These are phyloP conservation scores for Thaumetopoea pityocampa DNA, from an alignment of 1,140 invertebrate genomes.

Conservation along the genomic window DNA sequence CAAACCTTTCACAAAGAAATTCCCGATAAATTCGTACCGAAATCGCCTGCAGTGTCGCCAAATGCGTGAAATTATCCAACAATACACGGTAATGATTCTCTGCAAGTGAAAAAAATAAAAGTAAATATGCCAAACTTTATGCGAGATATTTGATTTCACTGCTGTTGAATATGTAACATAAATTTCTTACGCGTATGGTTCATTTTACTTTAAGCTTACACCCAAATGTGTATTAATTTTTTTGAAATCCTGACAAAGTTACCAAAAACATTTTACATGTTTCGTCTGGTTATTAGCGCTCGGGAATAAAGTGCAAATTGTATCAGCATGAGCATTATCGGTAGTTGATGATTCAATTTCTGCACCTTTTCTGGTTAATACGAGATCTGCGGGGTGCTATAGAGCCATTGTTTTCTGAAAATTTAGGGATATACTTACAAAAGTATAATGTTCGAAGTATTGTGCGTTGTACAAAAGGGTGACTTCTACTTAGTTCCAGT, in stretches of 20 bases:
- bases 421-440: slow-evolving; percentile 44
- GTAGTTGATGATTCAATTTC: not conserved
- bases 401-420: slow-evolving; percentile 39
- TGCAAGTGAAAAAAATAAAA: slow-evolving; percentile 57
- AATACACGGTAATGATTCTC: slow-evolving; percentile 63
- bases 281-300: not conserved
- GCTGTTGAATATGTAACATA: slow-evolving; percentile 26
- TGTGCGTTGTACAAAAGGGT: slow-evolving; percentile 43
- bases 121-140: slow-evolving; percentile 37
- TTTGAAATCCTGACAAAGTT: too few relatives aligned
- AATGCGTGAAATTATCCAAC: slow-evolving; percentile 69
- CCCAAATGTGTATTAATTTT: too few relatives aligned
- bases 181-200: not conserved
- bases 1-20: slow-evolving; percentile 26
- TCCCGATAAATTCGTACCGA: slow-evolving; percentile 55
- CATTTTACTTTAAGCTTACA: not conserved
- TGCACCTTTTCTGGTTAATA: slow-evolving; percentile 40
- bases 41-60: slow-evolving; percentile 63
- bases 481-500: slow-evolving; percentile 50
- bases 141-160: slow-evolving; percentile 21
- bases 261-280: too few relatives aligned
- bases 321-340: not conserved
- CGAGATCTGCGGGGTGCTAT: slow-evolving; percentile 40
- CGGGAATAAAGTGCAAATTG: not conserved
- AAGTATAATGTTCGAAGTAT: slow-evolving; percentile 53